Evolutionary conservation across 1,140 invertebrate species (phyloP), one percentile per base, ranked within the genome.

Genomic region (Cyphomyrmex costatus): DNA sequence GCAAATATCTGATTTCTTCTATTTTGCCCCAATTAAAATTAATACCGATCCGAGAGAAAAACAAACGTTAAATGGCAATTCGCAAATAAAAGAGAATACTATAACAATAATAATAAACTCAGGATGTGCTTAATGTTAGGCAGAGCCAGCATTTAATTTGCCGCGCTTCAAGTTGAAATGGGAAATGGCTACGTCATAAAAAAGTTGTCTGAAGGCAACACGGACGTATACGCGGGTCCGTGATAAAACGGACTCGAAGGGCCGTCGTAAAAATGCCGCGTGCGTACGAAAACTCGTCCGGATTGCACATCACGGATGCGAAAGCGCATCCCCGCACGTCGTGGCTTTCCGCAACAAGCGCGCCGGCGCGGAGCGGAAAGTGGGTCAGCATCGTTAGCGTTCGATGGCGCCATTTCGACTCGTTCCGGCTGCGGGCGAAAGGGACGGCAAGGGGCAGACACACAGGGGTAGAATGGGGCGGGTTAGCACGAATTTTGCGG

Each of bases 381-480:
- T 94, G 85, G 94, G 93, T 93, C 92, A 92, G 86, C 88, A 90
- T 93, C 92, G 92, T 94, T 94, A 93, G 90, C 88, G 89, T 90
- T 92, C 85, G 87, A 91, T 91, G 89, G 85, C 85, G 84, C 87
- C 63, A 78, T 86, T 87, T 88, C 88, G 76, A 74, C 88, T 76
- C 85, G 71, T 89, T 78, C 76, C 36, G 21, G 49, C 65, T 51
- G 84, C 84, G 30, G 84, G 63, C 77, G 16, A 86, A 70, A 66
- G 84, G 85, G 78, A 63, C 46, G 77, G 71, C 68, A 66, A 42
- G 71, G 71, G 73, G 46, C 42, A 85, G 60, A 76, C 66, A 58
- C 33, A 27, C 68, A 36, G 19, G n/a, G 19, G 61, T 46, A 79
- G 53, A 49, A 86, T 49, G 63, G 77, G 84, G 63, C 51, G 63